Evolutionary conservation across 1,140 invertebrate species (phyloP).

Genomic region (Zaprionus ghesquierei): DNA sequence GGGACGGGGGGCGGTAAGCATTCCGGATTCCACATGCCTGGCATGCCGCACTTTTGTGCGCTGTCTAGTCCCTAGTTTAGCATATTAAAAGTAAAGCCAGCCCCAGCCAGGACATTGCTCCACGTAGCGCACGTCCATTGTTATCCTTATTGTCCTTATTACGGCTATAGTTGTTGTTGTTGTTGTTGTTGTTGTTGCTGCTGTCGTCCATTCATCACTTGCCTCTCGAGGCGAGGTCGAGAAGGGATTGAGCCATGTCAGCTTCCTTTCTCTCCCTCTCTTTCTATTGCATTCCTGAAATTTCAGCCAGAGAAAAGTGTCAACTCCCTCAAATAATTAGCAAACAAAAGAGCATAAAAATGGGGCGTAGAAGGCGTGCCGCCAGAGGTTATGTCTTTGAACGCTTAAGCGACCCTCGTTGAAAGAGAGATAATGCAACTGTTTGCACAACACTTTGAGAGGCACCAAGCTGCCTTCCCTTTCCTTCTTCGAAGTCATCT

Average conservation of each 20-base stretch:
- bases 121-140: slow-evolving; percentile 25
- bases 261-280: background rate
- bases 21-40: slow-evolving; percentile 64
- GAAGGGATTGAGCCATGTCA: slow-evolving; percentile 10
- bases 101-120: slow-evolving; percentile 32
- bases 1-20: slow-evolving; percentile 35
- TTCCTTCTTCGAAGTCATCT: slow-evolving; percentile 32
- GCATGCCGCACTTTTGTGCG: slow-evolving; percentile 74
- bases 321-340: slow-evolving; percentile 57
- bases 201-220: slow-evolving; percentile 19
- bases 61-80: slow-evolving; percentile 65
- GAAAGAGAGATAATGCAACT: slow-evolving; percentile 43
- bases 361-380: background rate
- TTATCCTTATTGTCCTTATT: slow-evolving; percentile 24
- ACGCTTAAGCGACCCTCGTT: slow-evolving; percentile 24
- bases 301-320: background rate
- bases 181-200: background rate
- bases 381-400: slow-evolving; percentile 11
- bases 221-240: background rate
- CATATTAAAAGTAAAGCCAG: slow-evolving; percentile 72
- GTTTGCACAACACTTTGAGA: slow-evolving; percentile 70
- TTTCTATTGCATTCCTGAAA: slow-evolving; percentile 29
- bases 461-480: slow-evolving; percentile 3
- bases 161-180: background rate
- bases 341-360: slow-evolving; percentile 1